Evolutionary conservation across 2,797 vertebrate genomes (phyloP), one percentile per base, ranked within the genome.

Genomic region (Hephaestus fuliginosus): DNA sequence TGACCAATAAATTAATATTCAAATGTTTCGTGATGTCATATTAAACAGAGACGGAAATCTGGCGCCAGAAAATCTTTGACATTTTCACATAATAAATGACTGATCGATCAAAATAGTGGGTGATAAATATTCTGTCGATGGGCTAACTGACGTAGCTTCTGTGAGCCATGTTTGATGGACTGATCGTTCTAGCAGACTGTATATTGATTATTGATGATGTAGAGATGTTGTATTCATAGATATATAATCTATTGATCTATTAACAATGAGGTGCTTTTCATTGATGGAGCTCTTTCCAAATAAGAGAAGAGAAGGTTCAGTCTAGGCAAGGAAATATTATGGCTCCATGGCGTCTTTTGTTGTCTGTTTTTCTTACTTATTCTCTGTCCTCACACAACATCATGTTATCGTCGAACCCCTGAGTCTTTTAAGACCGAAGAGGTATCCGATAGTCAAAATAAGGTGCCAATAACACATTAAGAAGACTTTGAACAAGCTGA

Each of bases 381-480:
- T 57, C 36, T 44, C 12, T 10, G 3, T 68, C 70, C 62, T 64
- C 63, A 52, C 51, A 33, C 15, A 5, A 9, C 73, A 30, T 22
- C 22, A 53, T 39, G 39, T 70, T 67, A 70, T 64, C 53, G 2
- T 18, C 17, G 4, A 57, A 15, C 36, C 15, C n/a, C 48, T 52
- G 56, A 65, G 17, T 36, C 51, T 60, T 41, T 64, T 44, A 5
- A 57, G 81, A 57, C 49, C 30, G 63, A 28, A 70, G 30, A 10
- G 18, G 71, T 51, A 14, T 44, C 49, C 7, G 0, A n/a, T 8
- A 80, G 83, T 70, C 76, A 81, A 86, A 87, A 89, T 48, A 80
- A 3, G 36, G 49, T 20, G 20, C 4, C 1, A 73, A 75, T 66
- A 62, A 76, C 33, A 12, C 8, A 1, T 22, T 66, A 11, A 70